Base-by-base conservation (phyloP, 2,797 vertebrate species). In the Epinephelus awoara region DNA sequence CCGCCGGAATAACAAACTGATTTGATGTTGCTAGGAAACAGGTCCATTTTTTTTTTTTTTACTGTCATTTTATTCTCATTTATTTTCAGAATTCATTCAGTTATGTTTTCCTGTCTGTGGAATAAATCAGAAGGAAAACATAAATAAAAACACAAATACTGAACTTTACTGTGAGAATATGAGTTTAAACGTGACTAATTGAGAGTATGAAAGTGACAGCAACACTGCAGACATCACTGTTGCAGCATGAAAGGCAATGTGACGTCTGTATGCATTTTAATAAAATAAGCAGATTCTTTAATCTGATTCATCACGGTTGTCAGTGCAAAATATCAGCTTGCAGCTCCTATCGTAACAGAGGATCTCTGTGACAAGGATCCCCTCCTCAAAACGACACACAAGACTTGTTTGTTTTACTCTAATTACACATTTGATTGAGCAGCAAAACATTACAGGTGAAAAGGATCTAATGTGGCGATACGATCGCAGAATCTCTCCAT, bases 21-120 rank as follows among this genome's bases (percentile, higher is more conserved):
- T 91, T 91, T 90, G 80, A 94, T 90, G 95, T 96, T 96, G 95
- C 95, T 96, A 96, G 94, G 95, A 88, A 95, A 96, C 95, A 92
- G 91, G 84, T 86, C 83, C 67, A 56, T 18, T 55, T 75, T 29
- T 72, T 79, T 79, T 23, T 23, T 52, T 57, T 69, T 59, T 52
- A 75, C 77, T 83, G 74, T 82, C 84, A 87, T 89, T 92, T 92
- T 87, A 91, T 89, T 89, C 62, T 78, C 90, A 91, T 94, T 92
- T 92, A 91, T 92, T 95, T 92, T 80, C 72, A 75, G 74, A 90
- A 92, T 89, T 92, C 77, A 84, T 90, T 90, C 86, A 85, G 80
- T 91, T 81, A 78, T 77, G 84, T 75, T 77, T 83, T 84, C 80
- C 67, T 83, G 67, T 66, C 50, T 78, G 52, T 67, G 66, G 61